Conservation (phyloP, 2,113 vertebrate genomes). For the Pseudonaja textilis region DNA sequence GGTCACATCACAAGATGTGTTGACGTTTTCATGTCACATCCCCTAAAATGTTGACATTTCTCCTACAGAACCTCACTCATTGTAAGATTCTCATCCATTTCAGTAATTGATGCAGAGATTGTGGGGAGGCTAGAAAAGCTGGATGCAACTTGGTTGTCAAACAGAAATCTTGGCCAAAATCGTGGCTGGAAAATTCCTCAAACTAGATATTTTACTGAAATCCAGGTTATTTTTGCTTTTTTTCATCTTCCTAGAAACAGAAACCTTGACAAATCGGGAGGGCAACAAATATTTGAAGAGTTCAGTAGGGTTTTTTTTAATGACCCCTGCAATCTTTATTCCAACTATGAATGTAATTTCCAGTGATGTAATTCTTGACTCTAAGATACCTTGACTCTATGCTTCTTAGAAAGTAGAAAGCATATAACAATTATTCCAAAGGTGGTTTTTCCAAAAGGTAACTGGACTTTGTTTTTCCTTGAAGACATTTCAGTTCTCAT, state of each 20-base stretch:
- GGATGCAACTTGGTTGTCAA: not conserved
- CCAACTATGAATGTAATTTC: not conserved
- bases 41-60: not conserved
- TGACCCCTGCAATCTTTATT: not conserved
- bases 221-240: not conserved
- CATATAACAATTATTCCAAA: not conserved
- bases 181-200: not conserved
- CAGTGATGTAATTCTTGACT: not conserved
- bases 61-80: not conserved
- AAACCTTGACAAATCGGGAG: not conserved
- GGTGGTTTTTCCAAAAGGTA: not conserved
- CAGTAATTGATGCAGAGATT: not conserved
- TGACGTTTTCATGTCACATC: not conserved
- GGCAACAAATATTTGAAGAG: not conserved
- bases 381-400: not conserved
- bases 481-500: too few relatives aligned
- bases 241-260: not conserved
- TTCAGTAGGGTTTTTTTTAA: not conserved
- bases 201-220: not conserved
- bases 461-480: not conserved
- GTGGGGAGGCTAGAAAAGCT: not conserved
- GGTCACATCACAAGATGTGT: not conserved
- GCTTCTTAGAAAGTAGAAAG: not conserved
- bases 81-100: not conserved
- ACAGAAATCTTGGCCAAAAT: not conserved